Evolutionary conservation across 2,113 vertebrate genomes (phyloP), one percentile per base, ranked within the genome.

Genomic region (Laticauda colubrina): DNA sequence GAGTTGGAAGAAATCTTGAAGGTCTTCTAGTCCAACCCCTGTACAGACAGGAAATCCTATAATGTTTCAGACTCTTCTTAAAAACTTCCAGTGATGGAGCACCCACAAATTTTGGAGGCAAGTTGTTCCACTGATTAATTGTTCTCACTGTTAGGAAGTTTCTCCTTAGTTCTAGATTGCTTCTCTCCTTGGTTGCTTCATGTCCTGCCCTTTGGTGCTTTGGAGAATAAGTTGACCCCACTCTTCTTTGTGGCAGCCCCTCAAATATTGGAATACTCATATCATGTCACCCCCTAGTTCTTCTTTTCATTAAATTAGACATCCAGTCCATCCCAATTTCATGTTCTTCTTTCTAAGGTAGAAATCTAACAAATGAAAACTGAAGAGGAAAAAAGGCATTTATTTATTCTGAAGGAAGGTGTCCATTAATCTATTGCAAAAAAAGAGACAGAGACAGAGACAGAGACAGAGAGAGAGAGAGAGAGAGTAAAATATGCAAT

Each of bases 391-490:
- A 92, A 95, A 57, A n/a, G 45, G 87, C 29, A 54, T 96, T 95
- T 96, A 96, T 97, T 97, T 96, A 91, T 96, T 95, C 95, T 95
- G 95, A 94, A 95, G 91, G 96, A 97, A 91, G 85, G 69, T 94
- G 90, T 91, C 95, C 93, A 96, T 97, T 97, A 97, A 97, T 97
- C 97, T 96, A 95, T 97, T 95, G 92, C 90, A 89, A 95, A 96
- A 6, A 20, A 4, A 55, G 54, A 20, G 18, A 55, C 0, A 55
- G 54, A 55, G 54, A 4, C 15, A 55, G 54, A 18, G 54, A n/a
- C n/a, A 5, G 4, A 55, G 15, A 1, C 4, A 5, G 54, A 55
- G 15, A 15, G 14, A 54, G 3, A 20, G 15, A 5, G 4, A 55
- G 15, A 5, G 18, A 5, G 54, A 55, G 15, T 2, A 12, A 69